Base-by-base conservation (phyloP, 2,888 invertebrate genomes). In the Hipparchia sbordonii region DNA sequence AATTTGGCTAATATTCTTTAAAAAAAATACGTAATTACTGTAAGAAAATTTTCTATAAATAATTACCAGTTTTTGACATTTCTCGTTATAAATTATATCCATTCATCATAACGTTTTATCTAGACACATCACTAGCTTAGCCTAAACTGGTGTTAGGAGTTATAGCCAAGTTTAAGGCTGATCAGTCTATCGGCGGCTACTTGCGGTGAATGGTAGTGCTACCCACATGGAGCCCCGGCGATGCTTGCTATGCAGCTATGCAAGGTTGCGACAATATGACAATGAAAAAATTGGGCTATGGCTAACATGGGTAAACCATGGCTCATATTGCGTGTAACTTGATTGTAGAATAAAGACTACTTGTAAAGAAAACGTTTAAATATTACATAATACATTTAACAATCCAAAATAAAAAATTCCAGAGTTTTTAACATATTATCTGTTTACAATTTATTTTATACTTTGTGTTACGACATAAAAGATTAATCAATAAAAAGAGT, bases 151-250 rank as follows among this genome's bases (percentile, higher is more conserved):
- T 82, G 83, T 83, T 82, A 76, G 84, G 76, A 66, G 74, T 89
- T 87, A 88, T 87, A 89, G 75, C 81, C 89, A 90, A 90, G 91
- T 90, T 90, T 89, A 89, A 90, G 90, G 89, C 80, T 89, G 81
- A 74, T 81, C 79, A 82, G 85, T 80, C 77, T 77, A 13, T 39
- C 61, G 76, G 77, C 76, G 78, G 78, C 75, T 77, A 74, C 73
- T 77, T 79, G 79, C 75, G 70, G 79, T 79, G 81, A 77, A 76
- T 74, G 77, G 79, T 46, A 33, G 12, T n/a, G 77, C 79, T 82
- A 80, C 80, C 78, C 78, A 81, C 82, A 68, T 67, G 59, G 67
- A 70, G 57, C 60, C 72, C 70, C 72, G 74, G 70, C 71, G 74
- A 56, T 71, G 56, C 63, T 61, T 63, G 51, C 54, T 48, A 70